Conservation (phyloP, 2,888 invertebrate genomes). For the Catotricha subobsoleta region DNA sequence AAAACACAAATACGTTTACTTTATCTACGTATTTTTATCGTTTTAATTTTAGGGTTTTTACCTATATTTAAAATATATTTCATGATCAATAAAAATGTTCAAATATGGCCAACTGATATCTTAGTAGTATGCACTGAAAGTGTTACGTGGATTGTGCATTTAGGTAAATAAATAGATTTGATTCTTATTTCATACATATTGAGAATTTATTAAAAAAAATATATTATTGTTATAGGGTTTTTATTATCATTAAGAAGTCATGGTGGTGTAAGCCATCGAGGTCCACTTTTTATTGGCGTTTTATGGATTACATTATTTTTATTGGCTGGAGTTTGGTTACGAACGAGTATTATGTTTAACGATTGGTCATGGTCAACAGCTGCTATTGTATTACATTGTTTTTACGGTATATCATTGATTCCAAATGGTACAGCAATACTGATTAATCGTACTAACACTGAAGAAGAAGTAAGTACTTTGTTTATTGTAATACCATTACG, state of each 20-base stretch:
- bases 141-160: slow-evolving; percentile 67
- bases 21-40: slow-evolving; percentile 42
- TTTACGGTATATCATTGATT: slow-evolving; percentile 53
- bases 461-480: slow-evolving; percentile 16
- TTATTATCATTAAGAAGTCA: slow-evolving; percentile 43
- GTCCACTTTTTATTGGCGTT: slow-evolving; percentile 48
- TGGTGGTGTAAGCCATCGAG: slow-evolving; percentile 48
- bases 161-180: slow-evolving; percentile 35
- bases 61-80: slow-evolving; percentile 52
- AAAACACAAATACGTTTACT: slow-evolving; percentile 43
- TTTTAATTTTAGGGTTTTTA: slow-evolving; percentile 42
- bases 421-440: slow-evolving; percentile 35
- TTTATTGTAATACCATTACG: slow-evolving; percentile 4
- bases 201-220: not conserved
- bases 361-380: slow-evolving; percentile 42
- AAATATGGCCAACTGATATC: slow-evolving; percentile 47
- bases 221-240: slow-evolving; percentile 23
- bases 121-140: slow-evolving; percentile 51
- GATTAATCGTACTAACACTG: slow-evolving; percentile 28
- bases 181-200: not conserved
- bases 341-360: slow-evolving; percentile 40
- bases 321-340: slow-evolving; percentile 46
- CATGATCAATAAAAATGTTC: slow-evolving; percentile 34
- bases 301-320: slow-evolving; percentile 51
- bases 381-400: slow-evolving; percentile 37